A percentile compares a stretch with the other conserved stretches of the same genome.
phyloP scores from a whole-genome alignment of 2,113 vertebrate species.

The Oplegnathus fasciatus region DNA sequence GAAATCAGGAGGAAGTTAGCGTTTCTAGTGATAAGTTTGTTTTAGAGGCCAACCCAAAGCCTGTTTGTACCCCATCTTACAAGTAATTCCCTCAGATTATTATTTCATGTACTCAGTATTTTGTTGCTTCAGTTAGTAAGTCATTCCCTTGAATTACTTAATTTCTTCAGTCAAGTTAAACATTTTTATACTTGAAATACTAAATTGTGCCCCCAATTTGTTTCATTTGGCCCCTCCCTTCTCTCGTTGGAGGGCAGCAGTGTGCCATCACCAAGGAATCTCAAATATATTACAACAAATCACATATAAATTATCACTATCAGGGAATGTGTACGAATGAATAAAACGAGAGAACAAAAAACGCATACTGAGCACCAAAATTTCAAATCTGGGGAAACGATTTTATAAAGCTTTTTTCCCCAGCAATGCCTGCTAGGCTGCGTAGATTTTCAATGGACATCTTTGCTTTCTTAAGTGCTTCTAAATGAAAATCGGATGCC shows the following conservation, averaged over 20 bases:
- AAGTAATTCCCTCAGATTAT: background rate
- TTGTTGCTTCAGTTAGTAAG: background rate
- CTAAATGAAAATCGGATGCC: background rate
- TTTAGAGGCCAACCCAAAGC: no score
- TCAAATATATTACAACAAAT: background rate
- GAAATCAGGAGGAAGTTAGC: background rate
- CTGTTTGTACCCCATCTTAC: background rate
- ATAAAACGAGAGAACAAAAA: background rate
- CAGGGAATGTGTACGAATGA: background rate
- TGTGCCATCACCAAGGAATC: background rate
- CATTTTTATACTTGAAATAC: background rate
- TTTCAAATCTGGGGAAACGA: no score
- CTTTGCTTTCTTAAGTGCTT: background rate
- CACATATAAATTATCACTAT: background rate
- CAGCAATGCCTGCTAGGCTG: background rate
- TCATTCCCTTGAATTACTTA: background rate
- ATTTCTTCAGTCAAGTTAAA: background rate
- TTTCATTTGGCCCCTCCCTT: background rate
- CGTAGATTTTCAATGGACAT: background rate
- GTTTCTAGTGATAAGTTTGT: background rate
- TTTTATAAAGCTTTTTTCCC: no score
- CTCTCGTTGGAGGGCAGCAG: background rate
- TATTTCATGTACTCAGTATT: background rate
- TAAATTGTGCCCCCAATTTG: background rate
- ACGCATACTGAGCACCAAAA: no score